A percentile compares a stretch with the other conserved stretches of the same genome.
Evolutionary conservation across 1,140 invertebrate genomes (phyloP).

Genomic region (Nylanderia fulva): DNA sequence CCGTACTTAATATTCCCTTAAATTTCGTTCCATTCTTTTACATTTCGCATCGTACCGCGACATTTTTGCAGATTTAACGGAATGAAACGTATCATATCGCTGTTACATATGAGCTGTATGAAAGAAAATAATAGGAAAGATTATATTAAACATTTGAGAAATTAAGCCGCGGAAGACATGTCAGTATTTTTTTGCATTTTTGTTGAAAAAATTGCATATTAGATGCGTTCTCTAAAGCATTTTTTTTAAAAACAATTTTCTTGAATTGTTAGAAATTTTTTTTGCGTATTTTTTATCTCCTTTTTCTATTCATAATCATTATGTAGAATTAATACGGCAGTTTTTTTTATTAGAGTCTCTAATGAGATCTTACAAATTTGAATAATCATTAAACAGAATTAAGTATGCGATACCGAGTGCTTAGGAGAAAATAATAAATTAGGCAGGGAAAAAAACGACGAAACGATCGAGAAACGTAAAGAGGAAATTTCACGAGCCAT

Average conservation of each 20-base stretch:
- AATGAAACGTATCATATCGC: neutral
- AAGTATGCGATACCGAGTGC: constrained; percentile 28
- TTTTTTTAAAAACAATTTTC: neutral
- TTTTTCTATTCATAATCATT: constrained; percentile 4
- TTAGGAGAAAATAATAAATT: constrained; percentile 55
- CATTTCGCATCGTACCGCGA: constrained; percentile 28
- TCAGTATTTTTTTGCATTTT: neutral
- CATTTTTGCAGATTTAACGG: constrained; percentile 37
- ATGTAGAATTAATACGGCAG: neutral
- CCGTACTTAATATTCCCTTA: constrained; percentile 50
- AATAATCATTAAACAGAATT: constrained; percentile 36
- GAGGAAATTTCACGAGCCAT: constrained; percentile 52
- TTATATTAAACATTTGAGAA: neutral
- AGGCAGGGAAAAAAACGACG: neutral
- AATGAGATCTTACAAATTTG: constrained; percentile 22
- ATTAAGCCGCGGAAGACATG: neutral
- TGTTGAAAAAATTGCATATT: neutral
- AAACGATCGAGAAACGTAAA: constrained; percentile 34
- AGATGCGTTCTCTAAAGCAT: neutral
- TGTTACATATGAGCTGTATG: neutral
- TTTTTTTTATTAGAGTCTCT: constrained; percentile 13
- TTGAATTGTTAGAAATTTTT: neutral
- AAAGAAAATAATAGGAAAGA: neutral
- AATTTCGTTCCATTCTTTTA: constrained; percentile 49
- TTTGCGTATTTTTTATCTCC: neutral